phyloP scores from a whole-genome alignment of 2,888 invertebrate genomes.

The Drosophila borborema region DNA sequence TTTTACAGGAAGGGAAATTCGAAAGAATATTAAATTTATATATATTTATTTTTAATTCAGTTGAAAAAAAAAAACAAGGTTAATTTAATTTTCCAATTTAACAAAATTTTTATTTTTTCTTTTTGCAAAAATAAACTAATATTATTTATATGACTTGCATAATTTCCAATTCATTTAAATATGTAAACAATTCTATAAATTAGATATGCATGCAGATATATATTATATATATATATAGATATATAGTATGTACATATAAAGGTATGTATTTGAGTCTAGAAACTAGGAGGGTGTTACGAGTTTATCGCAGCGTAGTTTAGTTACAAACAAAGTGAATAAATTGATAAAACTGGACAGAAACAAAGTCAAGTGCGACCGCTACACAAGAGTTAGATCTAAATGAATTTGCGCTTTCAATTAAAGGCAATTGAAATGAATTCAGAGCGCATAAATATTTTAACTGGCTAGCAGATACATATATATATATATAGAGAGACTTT shows the following conservation, averaged over 20 bases:
- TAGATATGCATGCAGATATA: conserved; percentile 30
- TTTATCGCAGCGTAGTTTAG: conserved; percentile 16
- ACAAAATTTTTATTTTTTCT: conserved; percentile 44
- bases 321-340: conserved; percentile 28
- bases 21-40: too few relatives aligned
- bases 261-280: conserved; percentile 38
- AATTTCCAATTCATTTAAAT: conserved; percentile 30
- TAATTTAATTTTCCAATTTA: conserved; percentile 15
- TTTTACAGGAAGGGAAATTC: too few relatives aligned
- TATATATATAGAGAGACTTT: conserved; percentile 19
- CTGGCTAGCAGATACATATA: conserved; percentile 28
- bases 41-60: too few relatives aligned
- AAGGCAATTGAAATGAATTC: conserved; percentile 69
- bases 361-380: conserved; percentile 39
- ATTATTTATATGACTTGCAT: conserved; percentile 27
- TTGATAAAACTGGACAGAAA: conserved; percentile 52
- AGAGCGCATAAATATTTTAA: conserved; percentile 55
- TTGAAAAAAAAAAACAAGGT: background rate
- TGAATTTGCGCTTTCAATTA: conserved; percentile 50
- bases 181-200: conserved; percentile 32
- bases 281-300: conserved; percentile 22
- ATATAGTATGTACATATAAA: conserved; percentile 13
- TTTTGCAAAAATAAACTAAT: conserved; percentile 53
- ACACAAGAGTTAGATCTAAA: conserved; percentile 18
- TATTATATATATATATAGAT: background rate